Percentiles rank a stretch among this genome's conserved stretches.
These are phyloP conservation scores for Anniella stebbinsi DNA, from an alignment of 2,797 vertebrate genomes.

Conservation along the genomic window DNA sequence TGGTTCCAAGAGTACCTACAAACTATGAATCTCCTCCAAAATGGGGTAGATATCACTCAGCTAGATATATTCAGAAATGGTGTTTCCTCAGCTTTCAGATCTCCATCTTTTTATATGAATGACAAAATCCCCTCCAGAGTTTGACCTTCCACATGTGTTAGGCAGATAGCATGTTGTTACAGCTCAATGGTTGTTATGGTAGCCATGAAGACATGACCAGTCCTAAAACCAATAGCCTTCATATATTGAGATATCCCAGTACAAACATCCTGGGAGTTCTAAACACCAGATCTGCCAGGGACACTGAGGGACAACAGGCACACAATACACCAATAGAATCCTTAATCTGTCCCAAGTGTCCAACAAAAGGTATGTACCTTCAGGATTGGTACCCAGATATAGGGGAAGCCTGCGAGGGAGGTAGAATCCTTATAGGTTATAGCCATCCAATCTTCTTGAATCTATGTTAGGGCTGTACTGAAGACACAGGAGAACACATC, in stretches of 20 bases:
- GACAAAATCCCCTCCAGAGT: not conserved
- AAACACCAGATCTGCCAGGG: not conserved
- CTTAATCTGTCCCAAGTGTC: not conserved
- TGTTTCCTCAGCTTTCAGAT: not conserved
- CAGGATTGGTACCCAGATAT: not conserved
- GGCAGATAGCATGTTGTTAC: no score
- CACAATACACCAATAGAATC: not conserved
- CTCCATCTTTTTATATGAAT: not conserved
- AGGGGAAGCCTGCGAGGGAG: not conserved
- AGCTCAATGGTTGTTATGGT: not conserved
- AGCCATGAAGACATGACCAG: not conserved
- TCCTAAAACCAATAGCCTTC: not conserved
- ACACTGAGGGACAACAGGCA: not conserved
- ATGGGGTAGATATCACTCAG: not conserved
- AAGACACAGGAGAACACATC: not conserved
- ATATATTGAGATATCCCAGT: not conserved
- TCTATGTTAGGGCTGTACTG: not conserved
- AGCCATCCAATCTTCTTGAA: not conserved
- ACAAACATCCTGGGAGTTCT: not conserved
- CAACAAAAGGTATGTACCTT: not conserved
- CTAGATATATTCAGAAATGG: not conserved
- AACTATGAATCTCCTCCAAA: not conserved
- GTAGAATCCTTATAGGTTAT: not conserved
- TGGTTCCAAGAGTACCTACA: not conserved
- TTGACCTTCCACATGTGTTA: not conserved